Evolutionary conservation across 2,888 invertebrate genomes (phyloP), one percentile per base, ranked within the genome.

Genomic region (Mallateleia sp.): DNA sequence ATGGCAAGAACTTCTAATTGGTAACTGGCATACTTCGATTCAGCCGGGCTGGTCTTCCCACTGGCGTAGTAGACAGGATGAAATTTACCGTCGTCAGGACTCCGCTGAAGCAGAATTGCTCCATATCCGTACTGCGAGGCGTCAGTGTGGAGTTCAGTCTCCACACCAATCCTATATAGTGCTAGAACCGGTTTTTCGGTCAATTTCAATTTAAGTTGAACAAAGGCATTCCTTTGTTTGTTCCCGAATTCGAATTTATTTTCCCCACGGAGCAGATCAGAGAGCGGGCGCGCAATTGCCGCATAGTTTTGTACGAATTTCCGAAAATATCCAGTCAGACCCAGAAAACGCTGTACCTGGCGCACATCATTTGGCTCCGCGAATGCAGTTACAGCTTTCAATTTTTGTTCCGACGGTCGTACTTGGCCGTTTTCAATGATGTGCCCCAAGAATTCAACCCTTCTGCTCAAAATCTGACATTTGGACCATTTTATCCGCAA

Each of bases 401-500:
- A 81, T 32, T 90, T 90, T 7, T 24, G 25, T 52, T 85, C 88
- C 0, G 89, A 88, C 0, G 91, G 90, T 9, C 50, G 52, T 11
- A 89, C 56, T 1, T 38, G 32, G 9, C 87, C 88, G 11, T 84
- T 54, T 60, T 83, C 72, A 5, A 89, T 74, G 9, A 75, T 50
- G 50, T 89, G 79, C 2, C 90, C 90, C 4, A 90, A 22, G 47
- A 80, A 91, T 34, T 91, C 89, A 4, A 91, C 85, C 22, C 42
- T 79, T 1, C 8, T 72, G 22, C 87, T 58, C 18, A 89, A 28
- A 54, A 91, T 85, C 7, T 67, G 32, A 54, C 89, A 91, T 52
- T 90, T 90, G 18, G 81, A 34, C 87, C 88, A 89, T 62, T 90
- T 91, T 8, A 91, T 87, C 42, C 28, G 67, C 15, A 91, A 28